Conservation (phyloP, 2,113 vertebrate species). For the Alces alces region DNA sequence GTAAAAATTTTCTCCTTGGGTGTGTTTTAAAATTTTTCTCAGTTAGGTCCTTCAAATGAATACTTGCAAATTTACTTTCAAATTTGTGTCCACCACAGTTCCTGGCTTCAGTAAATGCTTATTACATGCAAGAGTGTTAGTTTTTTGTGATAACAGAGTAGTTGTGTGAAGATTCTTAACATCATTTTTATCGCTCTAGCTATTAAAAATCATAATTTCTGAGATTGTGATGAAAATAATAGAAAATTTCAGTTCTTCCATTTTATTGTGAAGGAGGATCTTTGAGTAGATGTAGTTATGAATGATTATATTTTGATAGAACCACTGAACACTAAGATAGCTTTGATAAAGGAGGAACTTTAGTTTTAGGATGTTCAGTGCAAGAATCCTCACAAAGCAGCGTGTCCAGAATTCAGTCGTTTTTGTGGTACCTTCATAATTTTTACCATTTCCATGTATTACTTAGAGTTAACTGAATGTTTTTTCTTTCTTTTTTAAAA, state of each 20-base stretch:
- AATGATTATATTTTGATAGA: neutral
- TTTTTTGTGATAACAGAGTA: neutral
- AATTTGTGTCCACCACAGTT: neutral
- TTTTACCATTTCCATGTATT: neutral
- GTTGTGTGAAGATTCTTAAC: neutral
- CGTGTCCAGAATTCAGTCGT: neutral
- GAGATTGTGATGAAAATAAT: neutral
- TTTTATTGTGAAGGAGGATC: neutral
- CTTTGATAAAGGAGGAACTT: neutral
- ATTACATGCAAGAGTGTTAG: neutral
- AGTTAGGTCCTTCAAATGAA: neutral
- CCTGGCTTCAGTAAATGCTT: neutral
- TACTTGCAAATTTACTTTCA: neutral
- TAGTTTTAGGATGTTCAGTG: neutral
- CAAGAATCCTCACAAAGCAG: neutral
- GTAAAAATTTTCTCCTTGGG: neutral
- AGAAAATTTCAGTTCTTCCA: neutral
- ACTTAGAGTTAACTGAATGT: neutral
- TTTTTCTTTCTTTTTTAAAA: neutral
- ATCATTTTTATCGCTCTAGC: neutral
- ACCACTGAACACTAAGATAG: neutral
- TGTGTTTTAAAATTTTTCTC: neutral
- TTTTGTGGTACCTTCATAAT: neutral
- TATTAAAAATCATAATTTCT: neutral
- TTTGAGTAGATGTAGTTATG: constrained; percentile 16